Evolutionary conservation across 2,797 vertebrate genomes (phyloP).

Genomic region (Rhinoraja longicauda): DNA sequence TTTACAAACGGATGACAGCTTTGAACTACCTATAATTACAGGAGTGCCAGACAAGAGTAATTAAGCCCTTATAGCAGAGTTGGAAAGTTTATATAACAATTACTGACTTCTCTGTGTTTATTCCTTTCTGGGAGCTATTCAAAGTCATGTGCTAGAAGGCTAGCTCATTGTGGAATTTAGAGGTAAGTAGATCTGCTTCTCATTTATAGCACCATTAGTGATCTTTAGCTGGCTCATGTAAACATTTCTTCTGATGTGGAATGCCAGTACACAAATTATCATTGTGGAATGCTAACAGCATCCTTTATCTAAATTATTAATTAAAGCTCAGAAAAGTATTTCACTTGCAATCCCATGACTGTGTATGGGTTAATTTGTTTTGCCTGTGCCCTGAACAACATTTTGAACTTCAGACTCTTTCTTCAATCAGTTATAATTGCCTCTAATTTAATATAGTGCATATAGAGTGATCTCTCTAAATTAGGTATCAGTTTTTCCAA

Average conservation of each 20-base stretch:
- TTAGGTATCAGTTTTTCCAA: background rate
- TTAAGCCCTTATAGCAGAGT: background rate
- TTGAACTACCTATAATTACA: conserved; percentile 14
- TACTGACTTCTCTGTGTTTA: background rate
- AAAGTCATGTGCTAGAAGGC: background rate
- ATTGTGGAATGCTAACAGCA: background rate
- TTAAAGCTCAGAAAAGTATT: background rate
- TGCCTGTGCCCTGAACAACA: background rate
- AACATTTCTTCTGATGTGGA: background rate
- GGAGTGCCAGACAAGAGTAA: background rate
- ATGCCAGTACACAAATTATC: background rate
- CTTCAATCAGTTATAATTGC: background rate
- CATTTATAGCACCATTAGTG: background rate
- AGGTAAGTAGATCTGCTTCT: background rate
- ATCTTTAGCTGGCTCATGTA: background rate
- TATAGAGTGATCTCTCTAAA: background rate
- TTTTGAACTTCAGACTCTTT: background rate
- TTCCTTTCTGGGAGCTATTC: background rate
- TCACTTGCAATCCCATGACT: background rate
- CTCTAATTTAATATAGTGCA: background rate
- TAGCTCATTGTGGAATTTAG: background rate
- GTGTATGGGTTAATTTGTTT: background rate
- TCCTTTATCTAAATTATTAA: background rate
- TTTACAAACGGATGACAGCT: background rate
- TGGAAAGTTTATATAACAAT: background rate